phyloP scores from a whole-genome alignment of 2,797 vertebrate genomes.

The Chaetodon trifasciatus region DNA sequence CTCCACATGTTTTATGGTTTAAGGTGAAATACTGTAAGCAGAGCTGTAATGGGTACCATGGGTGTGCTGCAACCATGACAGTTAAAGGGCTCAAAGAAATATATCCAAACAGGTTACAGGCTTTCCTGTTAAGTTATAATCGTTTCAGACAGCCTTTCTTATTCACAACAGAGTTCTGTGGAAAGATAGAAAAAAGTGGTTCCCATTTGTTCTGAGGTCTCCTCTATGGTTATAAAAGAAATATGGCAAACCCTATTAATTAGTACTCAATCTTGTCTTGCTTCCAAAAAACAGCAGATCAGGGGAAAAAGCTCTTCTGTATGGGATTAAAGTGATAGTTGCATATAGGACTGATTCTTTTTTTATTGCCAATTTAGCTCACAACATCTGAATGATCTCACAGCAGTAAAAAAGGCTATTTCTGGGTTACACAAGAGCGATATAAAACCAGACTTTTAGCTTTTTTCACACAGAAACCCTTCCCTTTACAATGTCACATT shows the following conservation, averaged over 20 bases:
- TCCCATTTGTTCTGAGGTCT: constrained; percentile 29
- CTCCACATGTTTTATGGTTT: constrained; percentile 64
- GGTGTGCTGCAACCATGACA: constrained; percentile 66
- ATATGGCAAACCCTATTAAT: constrained; percentile 46
- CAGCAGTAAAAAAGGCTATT: constrained; percentile 23
- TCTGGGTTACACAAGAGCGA: constrained; percentile 21
- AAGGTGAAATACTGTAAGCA: constrained; percentile 60
- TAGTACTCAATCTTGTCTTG: constrained; percentile 43
- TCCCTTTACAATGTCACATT: constrained; percentile 21
- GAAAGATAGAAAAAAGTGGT: constrained; percentile 27
- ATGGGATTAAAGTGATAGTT: constrained; percentile 20
- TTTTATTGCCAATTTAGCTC: constrained; percentile 49
- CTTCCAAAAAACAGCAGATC: constrained; percentile 42
- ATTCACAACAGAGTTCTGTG: constrained; percentile 46
- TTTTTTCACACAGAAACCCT: not conserved
- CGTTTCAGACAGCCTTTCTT: constrained; percentile 57
- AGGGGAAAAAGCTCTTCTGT: constrained; percentile 21
- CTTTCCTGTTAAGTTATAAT: constrained; percentile 59
- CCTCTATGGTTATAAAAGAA: constrained; percentile 41
- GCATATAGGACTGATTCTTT: constrained; percentile 32
- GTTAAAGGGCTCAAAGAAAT: constrained; percentile 59
- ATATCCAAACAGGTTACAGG: constrained; percentile 62
- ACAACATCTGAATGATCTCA: constrained; percentile 33
- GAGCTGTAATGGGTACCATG: constrained; percentile 51
- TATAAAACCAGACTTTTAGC: constrained; percentile 24